These are phyloP conservation scores for Rotaria macrura DNA, from an alignment of 2,888 invertebrate genomes.

Conservation along the genomic window DNA sequence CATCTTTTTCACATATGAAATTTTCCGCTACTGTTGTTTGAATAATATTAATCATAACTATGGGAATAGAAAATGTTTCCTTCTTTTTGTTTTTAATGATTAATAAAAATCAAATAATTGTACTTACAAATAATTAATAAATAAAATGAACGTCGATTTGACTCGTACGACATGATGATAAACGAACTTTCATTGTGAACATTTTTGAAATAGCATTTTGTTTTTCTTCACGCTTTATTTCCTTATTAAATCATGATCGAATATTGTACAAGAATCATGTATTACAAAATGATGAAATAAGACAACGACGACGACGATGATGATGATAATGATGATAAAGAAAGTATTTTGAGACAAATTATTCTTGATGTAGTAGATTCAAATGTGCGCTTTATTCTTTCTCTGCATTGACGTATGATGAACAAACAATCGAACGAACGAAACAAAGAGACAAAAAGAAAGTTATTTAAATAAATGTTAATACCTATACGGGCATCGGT, in stretches of 20 bases:
- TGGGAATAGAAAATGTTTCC: neutral
- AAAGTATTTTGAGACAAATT: neutral
- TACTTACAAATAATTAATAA: neutral
- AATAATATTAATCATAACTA: neutral
- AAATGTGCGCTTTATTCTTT: neutral
- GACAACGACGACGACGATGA: too few species aligned
- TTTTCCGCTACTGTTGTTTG: neutral
- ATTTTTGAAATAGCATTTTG: neutral
- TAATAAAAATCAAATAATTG: neutral
- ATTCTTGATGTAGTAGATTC: neutral
- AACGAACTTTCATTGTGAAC: neutral
- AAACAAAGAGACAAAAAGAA: neutral
- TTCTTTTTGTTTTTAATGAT: too few species aligned
- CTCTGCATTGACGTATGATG: neutral
- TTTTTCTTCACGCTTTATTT: neutral
- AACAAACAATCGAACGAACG: neutral
- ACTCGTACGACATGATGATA: neutral
- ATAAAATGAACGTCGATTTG: neutral
- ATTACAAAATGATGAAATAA: too few species aligned
- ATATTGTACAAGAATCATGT: too few species aligned
- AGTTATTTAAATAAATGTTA: constrained; percentile 7
- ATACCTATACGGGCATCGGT: neutral
- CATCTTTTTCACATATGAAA: constrained; percentile 33
- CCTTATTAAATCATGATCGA: neutral
- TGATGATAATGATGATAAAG: too few species aligned